A percentile compares a stretch with the other conserved stretches of the same genome.
Evolutionary conservation across 1,140 invertebrate species (phyloP).

Genomic region (Drosophila kikkawai): DNA sequence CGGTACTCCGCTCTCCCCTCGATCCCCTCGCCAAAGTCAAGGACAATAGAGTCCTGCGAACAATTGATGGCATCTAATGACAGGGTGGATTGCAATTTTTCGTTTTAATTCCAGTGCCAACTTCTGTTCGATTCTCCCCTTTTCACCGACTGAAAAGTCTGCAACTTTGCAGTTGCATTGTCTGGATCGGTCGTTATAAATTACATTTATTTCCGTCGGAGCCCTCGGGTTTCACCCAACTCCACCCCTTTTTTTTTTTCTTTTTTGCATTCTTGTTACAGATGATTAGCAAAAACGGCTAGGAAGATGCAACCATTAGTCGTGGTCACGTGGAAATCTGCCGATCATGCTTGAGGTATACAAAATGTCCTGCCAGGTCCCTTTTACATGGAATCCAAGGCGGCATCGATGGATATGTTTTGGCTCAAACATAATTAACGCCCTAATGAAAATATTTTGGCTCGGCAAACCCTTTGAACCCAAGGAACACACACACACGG

Average conservation of each 20-base stretch:
- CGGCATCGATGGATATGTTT: slow-evolving; percentile 36
- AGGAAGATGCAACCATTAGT: slow-evolving; percentile 25
- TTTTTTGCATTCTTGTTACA: neutral
- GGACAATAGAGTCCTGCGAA: slow-evolving; percentile 48
- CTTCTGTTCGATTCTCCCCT: slow-evolving; percentile 50
- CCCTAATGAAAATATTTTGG: slow-evolving; percentile 55
- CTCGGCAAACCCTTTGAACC: slow-evolving; percentile 36
- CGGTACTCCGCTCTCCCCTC: neutral
- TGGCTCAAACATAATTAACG: slow-evolving; percentile 51
- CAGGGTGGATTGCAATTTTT: slow-evolving; percentile 78
- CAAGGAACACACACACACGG: slow-evolving; percentile 13
- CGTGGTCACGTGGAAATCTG: slow-evolving; percentile 33
- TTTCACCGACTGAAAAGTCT: neutral
- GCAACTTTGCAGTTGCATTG: slow-evolving; percentile 63
- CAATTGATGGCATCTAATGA: slow-evolving; percentile 78
- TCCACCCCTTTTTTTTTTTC: slow-evolving; percentile 16
- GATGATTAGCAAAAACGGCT: slow-evolving; percentile 39
- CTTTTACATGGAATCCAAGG: slow-evolving; percentile 13
- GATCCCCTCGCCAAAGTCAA: neutral
- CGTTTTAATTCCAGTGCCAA: slow-evolving; percentile 72
- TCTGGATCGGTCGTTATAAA: slow-evolving; percentile 63
- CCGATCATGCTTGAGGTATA: slow-evolving; percentile 28
- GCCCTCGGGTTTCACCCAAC: slow-evolving; percentile 4
- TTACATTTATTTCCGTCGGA: slow-evolving; percentile 58
- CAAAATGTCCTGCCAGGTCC: slow-evolving; percentile 11